A percentile compares a stretch with the other conserved stretches of the same genome.
Evolutionary conservation across 2,888 invertebrate genomes (phyloP).

Genomic region (Gastracanthus pulcherrimus): DNA sequence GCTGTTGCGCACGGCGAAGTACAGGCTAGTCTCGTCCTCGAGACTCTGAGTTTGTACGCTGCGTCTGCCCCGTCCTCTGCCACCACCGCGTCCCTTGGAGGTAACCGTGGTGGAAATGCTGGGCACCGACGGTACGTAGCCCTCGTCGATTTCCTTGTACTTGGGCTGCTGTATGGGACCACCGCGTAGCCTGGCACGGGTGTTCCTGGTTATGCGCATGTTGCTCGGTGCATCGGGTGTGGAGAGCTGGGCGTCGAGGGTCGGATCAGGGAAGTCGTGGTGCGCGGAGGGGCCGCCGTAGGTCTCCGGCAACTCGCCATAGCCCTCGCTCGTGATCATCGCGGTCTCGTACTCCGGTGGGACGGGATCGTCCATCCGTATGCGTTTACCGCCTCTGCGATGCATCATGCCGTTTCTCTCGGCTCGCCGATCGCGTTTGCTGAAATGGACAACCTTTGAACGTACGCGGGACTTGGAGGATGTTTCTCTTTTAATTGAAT

Average conservation of each 20-base stretch:
- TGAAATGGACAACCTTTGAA: not conserved
- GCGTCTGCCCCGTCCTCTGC: conserved; percentile 77
- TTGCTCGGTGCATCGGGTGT: conserved; percentile 71
- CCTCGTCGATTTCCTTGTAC: conserved; percentile 74
- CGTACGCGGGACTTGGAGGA: too few species aligned
- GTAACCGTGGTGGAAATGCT: conserved; percentile 24
- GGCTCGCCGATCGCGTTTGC: too few species aligned
- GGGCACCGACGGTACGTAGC: conserved; percentile 68
- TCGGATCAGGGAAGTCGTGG: conserved; percentile 51
- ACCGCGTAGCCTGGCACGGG: conserved; percentile 76
- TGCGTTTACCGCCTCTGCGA: conserved; percentile 93
- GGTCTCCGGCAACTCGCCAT: conserved; percentile 78
- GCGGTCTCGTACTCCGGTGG: conserved; percentile 92
- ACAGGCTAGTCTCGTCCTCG: conserved; percentile 91
- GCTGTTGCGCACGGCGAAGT: conserved; percentile 90
- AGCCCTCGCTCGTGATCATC: conserved; percentile 80
- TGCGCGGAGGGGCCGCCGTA: conserved; percentile 73
- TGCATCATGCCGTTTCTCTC: conserved; percentile 77
- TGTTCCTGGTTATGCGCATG: conserved; percentile 77
- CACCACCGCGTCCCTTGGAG: conserved; percentile 70
- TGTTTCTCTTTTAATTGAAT: too few species aligned
- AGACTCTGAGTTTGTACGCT: conserved; percentile 68
- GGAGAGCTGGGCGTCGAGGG: conserved; percentile 29
- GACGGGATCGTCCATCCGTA: conserved; percentile 93
- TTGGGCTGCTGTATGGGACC: conserved; percentile 74